Percentiles rank a stretch among this genome's conserved stretches.
These are phyloP conservation scores for Myzus persicae DNA, from an alignment of 1,140 invertebrate species.

Conservation along the genomic window DNA sequence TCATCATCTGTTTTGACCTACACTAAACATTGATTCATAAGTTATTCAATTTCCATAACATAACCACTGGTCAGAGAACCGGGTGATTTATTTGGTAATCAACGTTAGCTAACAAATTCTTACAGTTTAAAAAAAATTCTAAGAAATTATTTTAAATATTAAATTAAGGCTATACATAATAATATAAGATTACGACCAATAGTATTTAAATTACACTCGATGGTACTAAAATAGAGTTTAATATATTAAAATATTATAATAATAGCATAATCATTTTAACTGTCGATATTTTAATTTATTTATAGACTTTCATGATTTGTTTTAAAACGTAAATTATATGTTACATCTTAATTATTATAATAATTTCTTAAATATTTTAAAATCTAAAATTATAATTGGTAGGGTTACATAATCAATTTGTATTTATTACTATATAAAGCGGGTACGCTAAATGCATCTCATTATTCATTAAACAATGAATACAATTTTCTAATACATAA, in stretches of 20 bases:
- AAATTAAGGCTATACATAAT: neutral
- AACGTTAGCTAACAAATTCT: neutral
- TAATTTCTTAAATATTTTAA: neutral
- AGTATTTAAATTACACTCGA: neutral
- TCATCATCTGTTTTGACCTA: constrained; percentile 32
- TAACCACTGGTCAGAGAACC: neutral
- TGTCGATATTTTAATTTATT: neutral
- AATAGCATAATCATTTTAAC: neutral
- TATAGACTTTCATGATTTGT: neutral
- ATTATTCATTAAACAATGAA: neutral
- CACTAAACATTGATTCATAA: neutral
- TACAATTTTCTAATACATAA: neutral
- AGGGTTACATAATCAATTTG: neutral
- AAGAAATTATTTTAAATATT: neutral
- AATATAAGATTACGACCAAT: neutral
- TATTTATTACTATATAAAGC: neutral
- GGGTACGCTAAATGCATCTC: neutral
- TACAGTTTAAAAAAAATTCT: constrained; percentile 33
- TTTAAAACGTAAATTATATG: neutral
- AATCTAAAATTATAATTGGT: neutral
- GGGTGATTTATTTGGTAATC: neutral
- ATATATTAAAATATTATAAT: neutral
- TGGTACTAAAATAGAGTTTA: constrained; percentile 7
- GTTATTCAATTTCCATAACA: neutral
- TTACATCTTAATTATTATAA: neutral